These are phyloP conservation scores for Forficula auricularia DNA, from an alignment of 1,140 invertebrate genomes.

Conservation along the genomic window DNA sequence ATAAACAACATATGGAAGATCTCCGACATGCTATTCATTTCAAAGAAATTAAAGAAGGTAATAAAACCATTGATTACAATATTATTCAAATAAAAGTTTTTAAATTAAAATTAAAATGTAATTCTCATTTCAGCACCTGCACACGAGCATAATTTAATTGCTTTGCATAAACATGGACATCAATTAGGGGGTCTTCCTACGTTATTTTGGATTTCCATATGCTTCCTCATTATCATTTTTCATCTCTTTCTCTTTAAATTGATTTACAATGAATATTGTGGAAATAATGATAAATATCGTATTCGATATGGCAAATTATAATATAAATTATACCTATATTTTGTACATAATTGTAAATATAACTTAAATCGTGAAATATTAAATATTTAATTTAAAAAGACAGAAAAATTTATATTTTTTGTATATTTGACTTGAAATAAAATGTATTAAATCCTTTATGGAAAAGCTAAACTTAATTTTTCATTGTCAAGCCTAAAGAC, in stretches of 20 bases:
- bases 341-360: too few species aligned
- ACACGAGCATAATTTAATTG: slow-evolving; percentile 81
- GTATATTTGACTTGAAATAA: too few species aligned
- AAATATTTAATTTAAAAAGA: too few species aligned
- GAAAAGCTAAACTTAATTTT: too few species aligned
- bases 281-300: slow-evolving; percentile 38
- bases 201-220: slow-evolving; percentile 83
- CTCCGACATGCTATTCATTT: slow-evolving; percentile 81
- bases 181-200: slow-evolving; percentile 75
- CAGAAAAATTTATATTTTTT: too few species aligned
- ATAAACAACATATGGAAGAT: slow-evolving; percentile 80
- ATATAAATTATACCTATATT: too few species aligned
- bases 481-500: too few species aligned
- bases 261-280: slow-evolving; percentile 80
- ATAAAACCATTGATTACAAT: slow-evolving; percentile 1
- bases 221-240: slow-evolving; percentile 77
- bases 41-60: slow-evolving; percentile 67
- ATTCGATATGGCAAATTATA: slow-evolving; percentile 25
- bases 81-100: neutral
- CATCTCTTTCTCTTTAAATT: slow-evolving; percentile 88
- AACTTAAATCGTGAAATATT: too few species aligned
- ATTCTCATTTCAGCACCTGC: slow-evolving; percentile 52
- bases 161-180: slow-evolving; percentile 80
- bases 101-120: neutral
- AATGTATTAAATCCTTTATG: too few species aligned